Conservation (phyloP, 1,140 invertebrate species). For the Bradynema listronoti region DNA sequence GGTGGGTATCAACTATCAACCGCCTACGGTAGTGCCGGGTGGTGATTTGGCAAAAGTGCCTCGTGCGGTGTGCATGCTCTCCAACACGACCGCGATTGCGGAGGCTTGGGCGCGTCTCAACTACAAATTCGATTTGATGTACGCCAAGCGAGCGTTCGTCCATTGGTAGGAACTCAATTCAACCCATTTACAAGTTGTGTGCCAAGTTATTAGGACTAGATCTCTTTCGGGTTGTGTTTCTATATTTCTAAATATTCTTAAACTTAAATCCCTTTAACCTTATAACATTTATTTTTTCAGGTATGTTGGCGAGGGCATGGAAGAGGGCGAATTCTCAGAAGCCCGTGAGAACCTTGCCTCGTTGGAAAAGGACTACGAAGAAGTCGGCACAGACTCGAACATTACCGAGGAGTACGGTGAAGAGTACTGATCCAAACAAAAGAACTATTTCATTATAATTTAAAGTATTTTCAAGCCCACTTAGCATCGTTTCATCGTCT, state of each 20-base stretch:
- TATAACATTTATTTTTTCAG: conserved; percentile 53
- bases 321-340: conserved; percentile 71
- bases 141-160: conserved; percentile 71
- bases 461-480: too few species aligned
- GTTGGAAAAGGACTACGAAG: conserved; percentile 39
- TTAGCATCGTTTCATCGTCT: too few species aligned
- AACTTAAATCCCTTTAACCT: background rate
- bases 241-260: conserved; percentile 3
- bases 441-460: too few species aligned
- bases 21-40: conserved; percentile 53
- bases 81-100: conserved; percentile 50
- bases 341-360: conserved; percentile 69
- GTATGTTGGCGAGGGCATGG: conserved; percentile 69
- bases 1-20: conserved; percentile 54
- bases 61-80: conserved; percentile 48
- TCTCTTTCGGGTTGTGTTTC: conserved; percentile 22
- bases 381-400: too few species aligned
- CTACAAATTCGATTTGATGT: conserved; percentile 67
- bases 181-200: background rate
- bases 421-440: too few species aligned
- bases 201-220: too few species aligned
- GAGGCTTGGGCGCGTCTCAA: conserved; percentile 61
- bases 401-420: too few species aligned
- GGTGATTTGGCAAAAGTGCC: conserved; percentile 54
- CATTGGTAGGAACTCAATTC: conserved; percentile 66